Conservation (phyloP, 2,888 invertebrate genomes). For the Coenonympha glycerion region DNA sequence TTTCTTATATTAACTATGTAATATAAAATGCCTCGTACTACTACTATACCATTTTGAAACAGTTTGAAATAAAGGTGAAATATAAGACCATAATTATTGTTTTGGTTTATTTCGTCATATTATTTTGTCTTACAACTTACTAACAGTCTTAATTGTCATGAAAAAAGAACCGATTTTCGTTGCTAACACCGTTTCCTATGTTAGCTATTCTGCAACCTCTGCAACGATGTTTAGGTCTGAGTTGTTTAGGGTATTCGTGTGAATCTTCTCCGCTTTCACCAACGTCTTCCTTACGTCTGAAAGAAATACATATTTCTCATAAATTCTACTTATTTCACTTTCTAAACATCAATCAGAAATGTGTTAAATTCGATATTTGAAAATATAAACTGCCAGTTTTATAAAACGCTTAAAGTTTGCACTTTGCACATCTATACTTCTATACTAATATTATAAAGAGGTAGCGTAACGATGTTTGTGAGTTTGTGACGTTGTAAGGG, state of each 20-base stretch:
- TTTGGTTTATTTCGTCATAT: background rate
- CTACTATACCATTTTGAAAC: too few relatives aligned
- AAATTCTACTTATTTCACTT: background rate
- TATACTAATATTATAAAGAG: too few relatives aligned
- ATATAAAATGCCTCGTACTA: too few relatives aligned
- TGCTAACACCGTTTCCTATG: slow-evolving; percentile 7
- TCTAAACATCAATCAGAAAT: background rate
- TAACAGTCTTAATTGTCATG: background rate
- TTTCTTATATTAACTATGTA: too few relatives aligned
- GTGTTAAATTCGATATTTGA: too few relatives aligned
- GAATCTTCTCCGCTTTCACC: background rate
- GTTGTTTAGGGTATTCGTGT: background rate
- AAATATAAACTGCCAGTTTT: too few relatives aligned
- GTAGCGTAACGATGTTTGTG: too few relatives aligned
- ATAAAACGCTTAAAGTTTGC: too few relatives aligned
- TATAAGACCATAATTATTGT: background rate
- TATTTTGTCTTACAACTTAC: background rate
- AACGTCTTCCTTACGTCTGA: background rate
- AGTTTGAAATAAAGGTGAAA: too few relatives aligned
- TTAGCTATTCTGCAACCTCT: background rate
- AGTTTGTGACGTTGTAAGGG: too few relatives aligned
- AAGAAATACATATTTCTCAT: background rate
- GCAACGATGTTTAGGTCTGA: background rate
- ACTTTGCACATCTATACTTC: too few relatives aligned
- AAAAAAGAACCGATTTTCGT: background rate